Conservation (phyloP, 2,888 invertebrate genomes). For the Polydrusus tereticollis region DNA sequence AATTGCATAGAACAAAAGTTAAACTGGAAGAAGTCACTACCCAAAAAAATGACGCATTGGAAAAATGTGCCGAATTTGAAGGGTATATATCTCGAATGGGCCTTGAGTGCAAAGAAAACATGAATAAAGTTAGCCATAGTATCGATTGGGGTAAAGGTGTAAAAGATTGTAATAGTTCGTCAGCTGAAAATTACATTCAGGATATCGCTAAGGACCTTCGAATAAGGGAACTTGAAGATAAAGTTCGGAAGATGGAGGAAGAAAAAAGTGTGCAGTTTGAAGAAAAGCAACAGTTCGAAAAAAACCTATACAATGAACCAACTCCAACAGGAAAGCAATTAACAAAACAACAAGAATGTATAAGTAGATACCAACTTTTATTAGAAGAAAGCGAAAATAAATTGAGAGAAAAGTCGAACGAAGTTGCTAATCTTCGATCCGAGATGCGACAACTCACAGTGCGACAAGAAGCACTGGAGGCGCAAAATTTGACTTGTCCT, state of each 20-base stretch:
- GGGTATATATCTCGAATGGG: slow-evolving; percentile 57
- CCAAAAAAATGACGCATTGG: slow-evolving; percentile 52
- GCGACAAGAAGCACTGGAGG: slow-evolving; percentile 57
- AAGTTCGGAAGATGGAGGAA: slow-evolving; percentile 27
- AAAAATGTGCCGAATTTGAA: slow-evolving; percentile 57
- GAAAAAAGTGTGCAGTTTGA: slow-evolving; percentile 55
- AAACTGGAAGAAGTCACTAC: slow-evolving; percentile 40
- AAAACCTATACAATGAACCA: too few species aligned
- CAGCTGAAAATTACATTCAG: slow-evolving; percentile 34
- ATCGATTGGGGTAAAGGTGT: slow-evolving; percentile 54
- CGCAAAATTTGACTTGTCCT: slow-evolving; percentile 56
- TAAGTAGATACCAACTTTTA: slow-evolving; percentile 54
- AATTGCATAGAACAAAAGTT: slow-evolving; percentile 51
- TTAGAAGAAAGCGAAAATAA: slow-evolving; percentile 57
- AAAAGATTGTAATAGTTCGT: slow-evolving; percentile 6
- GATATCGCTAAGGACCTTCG: slow-evolving; percentile 45
- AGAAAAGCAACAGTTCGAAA: too few species aligned
- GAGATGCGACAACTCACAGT: slow-evolving; percentile 58
- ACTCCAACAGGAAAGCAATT: slow-evolving; percentile 51
- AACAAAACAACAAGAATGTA: slow-evolving; percentile 53
- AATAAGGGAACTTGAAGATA: slow-evolving; percentile 44
- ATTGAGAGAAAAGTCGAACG: slow-evolving; percentile 57
- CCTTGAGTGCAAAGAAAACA: slow-evolving; percentile 48
- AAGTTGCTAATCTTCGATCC: slow-evolving; percentile 29
- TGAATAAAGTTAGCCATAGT: slow-evolving; percentile 53